These are phyloP conservation scores for Chaenodraco wilsoni DNA, from an alignment of 2,797 vertebrate species.

Conservation along the genomic window DNA sequence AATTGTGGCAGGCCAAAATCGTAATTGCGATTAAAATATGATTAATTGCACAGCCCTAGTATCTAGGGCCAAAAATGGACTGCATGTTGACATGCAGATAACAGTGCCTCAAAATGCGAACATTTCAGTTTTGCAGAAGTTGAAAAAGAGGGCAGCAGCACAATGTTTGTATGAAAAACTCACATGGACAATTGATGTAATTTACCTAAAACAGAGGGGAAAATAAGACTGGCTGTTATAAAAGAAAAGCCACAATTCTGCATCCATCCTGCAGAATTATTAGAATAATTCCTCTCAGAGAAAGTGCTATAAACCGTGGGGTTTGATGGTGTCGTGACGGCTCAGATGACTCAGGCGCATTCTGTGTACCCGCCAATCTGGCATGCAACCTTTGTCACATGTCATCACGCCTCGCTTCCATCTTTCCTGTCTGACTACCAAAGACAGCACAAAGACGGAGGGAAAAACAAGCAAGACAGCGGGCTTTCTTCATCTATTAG, in stretches of 20 bases:
- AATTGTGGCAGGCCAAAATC: no score
- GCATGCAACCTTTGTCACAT: constrained; percentile 72
- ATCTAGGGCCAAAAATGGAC: not conserved
- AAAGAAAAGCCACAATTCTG: not conserved
- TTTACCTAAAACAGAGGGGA: not conserved
- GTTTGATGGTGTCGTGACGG: constrained; percentile 57
- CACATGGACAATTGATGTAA: not conserved
- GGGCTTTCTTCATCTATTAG: constrained; percentile 12
- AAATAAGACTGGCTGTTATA: not conserved
- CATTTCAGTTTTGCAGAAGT: not conserved
- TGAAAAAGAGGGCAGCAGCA: not conserved
- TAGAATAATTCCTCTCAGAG: constrained; percentile 34
- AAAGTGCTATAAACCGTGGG: constrained; percentile 45
- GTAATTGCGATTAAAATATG: no score
- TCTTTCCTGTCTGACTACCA: constrained; percentile 57
- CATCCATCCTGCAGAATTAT: constrained; percentile 22
- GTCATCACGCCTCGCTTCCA: constrained; percentile 71
- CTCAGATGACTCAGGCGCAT: constrained; percentile 71
- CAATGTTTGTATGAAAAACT: not conserved
- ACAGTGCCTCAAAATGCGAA: not conserved
- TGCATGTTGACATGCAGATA: not conserved
- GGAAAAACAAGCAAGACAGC: constrained; percentile 38
- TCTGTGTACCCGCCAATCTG: constrained; percentile 76
- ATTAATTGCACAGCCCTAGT: no score
- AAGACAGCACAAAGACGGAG: constrained; percentile 26